Percentiles rank a stretch among this genome's conserved stretches.
These are phyloP conservation scores for Sceloporus tristichus DNA, from an alignment of 2,113 vertebrate species.

Conservation along the genomic window DNA sequence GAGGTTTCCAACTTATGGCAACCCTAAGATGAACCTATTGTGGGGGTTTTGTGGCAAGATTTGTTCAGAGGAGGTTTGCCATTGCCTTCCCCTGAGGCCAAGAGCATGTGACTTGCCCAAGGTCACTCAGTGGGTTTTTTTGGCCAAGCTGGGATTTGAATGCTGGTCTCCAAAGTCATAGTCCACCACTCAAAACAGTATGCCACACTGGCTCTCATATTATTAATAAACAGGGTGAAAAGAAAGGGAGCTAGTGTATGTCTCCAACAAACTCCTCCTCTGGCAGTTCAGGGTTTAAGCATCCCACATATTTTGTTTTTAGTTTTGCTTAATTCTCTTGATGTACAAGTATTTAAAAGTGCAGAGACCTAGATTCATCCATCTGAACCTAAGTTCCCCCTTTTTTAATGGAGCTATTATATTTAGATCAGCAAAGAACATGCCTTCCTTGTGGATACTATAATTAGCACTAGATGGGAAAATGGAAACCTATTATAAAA, in stretches of 20 bases:
- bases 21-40: too few species aligned
- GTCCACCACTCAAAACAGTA: too few species aligned
- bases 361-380: not conserved
- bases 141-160: too few species aligned
- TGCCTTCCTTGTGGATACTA: not conserved
- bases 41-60: too few species aligned
- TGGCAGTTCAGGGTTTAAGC: not conserved
- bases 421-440: slow-evolving; percentile 16
- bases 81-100: too few species aligned
- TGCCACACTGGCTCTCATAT: too few species aligned
- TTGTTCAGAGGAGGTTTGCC: too few species aligned
- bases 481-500: slow-evolving; percentile 16
- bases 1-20: too few species aligned
- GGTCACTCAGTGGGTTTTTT: too few species aligned
- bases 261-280: not conserved
- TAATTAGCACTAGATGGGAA: slow-evolving; percentile 8
- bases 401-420: not conserved
- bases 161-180: too few species aligned
- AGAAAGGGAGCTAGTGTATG: not conserved
- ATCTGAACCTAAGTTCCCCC: not conserved
- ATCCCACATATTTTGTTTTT: not conserved
- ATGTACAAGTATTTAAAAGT: not conserved
- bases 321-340: not conserved
- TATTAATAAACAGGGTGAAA: not conserved
- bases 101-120: too few species aligned